A percentile compares a stretch with the other conserved stretches of the same genome.
phyloP scores from a whole-genome alignment of 2,888 invertebrate genomes.

The Pteria penguin region DNA sequence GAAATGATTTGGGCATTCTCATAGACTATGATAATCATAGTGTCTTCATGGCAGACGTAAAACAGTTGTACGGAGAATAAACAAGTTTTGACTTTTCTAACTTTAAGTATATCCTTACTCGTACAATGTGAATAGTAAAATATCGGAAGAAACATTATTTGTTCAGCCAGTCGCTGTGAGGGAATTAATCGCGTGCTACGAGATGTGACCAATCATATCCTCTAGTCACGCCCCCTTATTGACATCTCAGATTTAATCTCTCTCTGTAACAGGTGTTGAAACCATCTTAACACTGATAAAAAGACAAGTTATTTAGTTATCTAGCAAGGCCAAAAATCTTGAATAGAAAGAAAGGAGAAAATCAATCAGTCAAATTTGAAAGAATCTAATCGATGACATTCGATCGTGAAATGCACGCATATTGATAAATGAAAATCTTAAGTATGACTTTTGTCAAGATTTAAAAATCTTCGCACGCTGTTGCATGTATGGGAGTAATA shows the following conservation, averaged over 20 bases:
- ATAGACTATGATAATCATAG: no score
- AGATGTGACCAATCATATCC: not conserved
- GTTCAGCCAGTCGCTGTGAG: not conserved
- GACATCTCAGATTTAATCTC: not conserved
- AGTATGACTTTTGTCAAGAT: not conserved
- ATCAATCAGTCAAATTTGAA: not conserved
- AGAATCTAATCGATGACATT: no score
- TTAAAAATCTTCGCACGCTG: not conserved
- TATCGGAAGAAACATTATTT: not conserved
- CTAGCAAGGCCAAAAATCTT: not conserved
- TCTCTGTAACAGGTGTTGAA: not conserved
- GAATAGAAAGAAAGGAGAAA: not conserved
- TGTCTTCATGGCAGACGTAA: no score
- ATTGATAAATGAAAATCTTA: not conserved
- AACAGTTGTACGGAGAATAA: no score
- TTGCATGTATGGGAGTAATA: not conserved
- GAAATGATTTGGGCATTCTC: not conserved
- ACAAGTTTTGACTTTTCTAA: not conserved
- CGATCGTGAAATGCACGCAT: not conserved
- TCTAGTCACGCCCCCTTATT: not conserved
- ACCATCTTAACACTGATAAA: not conserved
- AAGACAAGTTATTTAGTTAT: not conserved
- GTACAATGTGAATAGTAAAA: not conserved
- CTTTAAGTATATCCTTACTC: not conserved
- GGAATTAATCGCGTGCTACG: not conserved